Evolutionary conservation across 2,113 vertebrate species (phyloP).

Genomic region (Chamaea fasciata): DNA sequence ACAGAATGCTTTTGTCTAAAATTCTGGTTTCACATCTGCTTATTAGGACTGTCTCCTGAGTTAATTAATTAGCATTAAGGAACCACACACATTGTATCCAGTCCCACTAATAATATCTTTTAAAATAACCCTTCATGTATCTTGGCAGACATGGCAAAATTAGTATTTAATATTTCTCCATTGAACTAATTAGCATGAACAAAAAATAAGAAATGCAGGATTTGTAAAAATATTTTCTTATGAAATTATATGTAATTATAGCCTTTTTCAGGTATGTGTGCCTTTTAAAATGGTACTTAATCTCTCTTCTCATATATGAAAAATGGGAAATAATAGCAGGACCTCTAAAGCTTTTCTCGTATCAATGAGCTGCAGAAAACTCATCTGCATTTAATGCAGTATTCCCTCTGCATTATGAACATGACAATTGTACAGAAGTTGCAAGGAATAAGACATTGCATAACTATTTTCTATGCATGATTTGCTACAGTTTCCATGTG

Average conservation of each 20-base stretch:
- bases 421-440: neutral
- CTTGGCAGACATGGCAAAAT: constrained; percentile 33
- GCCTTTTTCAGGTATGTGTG: constrained; percentile 1
- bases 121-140: constrained; percentile 45
- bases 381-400: neutral
- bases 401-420: neutral
- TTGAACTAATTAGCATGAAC: constrained; percentile 44
- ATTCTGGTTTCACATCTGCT: constrained; percentile 1
- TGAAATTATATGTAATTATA: constrained; percentile 29
- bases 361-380: neutral
- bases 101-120: constrained; percentile 20
- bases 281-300: constrained; percentile 22
- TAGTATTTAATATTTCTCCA: constrained; percentile 40
- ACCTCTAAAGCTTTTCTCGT: neutral
- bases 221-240: constrained; percentile 61
- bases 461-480: neutral
- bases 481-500: neutral
- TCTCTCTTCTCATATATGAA: neutral
- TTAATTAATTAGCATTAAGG: constrained; percentile 11
- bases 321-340: constrained; percentile 21
- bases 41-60: neutral
- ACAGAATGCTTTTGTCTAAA: neutral
- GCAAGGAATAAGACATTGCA: neutral
- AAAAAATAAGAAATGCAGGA: constrained; percentile 25
- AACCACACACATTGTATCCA: constrained; percentile 7